These are phyloP conservation scores for Ormia ochracea DNA, from an alignment of 2,888 invertebrate genomes.

Conservation along the genomic window DNA sequence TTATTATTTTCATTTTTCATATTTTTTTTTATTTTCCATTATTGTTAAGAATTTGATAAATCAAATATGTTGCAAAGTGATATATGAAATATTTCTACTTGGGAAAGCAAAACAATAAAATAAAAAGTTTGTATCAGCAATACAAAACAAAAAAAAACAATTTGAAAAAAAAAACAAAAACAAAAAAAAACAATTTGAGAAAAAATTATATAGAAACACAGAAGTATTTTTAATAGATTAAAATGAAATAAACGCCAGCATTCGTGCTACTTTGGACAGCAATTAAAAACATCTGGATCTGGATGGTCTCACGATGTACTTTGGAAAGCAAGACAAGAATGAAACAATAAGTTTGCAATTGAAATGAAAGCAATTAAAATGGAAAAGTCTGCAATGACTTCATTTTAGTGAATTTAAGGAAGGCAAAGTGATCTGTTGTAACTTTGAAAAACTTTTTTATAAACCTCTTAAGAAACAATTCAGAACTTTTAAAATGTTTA, in stretches of 20 bases:
- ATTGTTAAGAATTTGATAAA: conserved; percentile 51
- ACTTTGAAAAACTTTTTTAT: not conserved
- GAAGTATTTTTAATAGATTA: conserved; percentile 33
- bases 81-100: conserved; percentile 41
- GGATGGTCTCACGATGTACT: conserved; percentile 3
- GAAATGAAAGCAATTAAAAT: conserved; percentile 12
- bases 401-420: conserved; percentile 17
- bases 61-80: conserved; percentile 46
- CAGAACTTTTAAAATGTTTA: no score
- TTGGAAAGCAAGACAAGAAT: no score
- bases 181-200: not conserved
- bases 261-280: not conserved
- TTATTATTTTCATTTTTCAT: conserved; percentile 20
- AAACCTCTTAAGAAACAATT: not conserved
- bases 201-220: not conserved
- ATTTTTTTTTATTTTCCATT: conserved; percentile 23
- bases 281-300: conserved; percentile 33
- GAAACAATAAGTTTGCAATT: not conserved
- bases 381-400: conserved; percentile 15
- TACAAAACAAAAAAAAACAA: not conserved
- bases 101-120: conserved; percentile 11
- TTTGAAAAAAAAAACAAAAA: not conserved
- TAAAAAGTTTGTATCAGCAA: no score
- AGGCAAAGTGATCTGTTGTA: not conserved
- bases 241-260: conserved; percentile 29